Conservation (phyloP, 2,888 invertebrate genomes). For the Pollenia amentaria region DNA sequence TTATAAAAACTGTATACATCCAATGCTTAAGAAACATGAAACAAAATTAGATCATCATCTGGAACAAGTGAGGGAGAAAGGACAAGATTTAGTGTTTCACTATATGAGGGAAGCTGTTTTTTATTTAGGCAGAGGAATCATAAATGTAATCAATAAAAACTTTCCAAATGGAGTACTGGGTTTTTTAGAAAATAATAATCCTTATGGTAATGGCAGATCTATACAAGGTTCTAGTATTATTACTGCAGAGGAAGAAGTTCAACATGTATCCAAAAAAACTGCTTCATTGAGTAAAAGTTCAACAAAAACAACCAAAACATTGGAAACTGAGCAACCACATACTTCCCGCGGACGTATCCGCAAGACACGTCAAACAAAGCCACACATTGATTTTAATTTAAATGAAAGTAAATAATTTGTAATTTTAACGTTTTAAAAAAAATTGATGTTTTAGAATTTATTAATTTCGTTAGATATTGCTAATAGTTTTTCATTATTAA, state of each 20-base stretch:
- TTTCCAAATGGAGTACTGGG: constrained; percentile 46
- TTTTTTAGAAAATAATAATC: constrained; percentile 7
- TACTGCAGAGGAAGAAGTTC: constrained; percentile 18
- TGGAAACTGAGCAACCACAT: neutral
- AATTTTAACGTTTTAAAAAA: neutral
- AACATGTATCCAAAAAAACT: neutral
- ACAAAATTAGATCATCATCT: constrained; percentile 86
- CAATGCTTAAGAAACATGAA: constrained; percentile 94
- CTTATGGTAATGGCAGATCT: neutral
- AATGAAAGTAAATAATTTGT: constrained; percentile 29
- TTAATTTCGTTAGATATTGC: neutral
- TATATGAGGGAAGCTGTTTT: constrained; percentile 28
- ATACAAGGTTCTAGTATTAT: neutral
- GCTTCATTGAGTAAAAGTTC: neutral
- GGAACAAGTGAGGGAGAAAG: constrained; percentile 80
- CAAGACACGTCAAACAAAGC: constrained; percentile 25
- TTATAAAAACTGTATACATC: constrained; percentile 97
- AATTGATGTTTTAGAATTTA: neutral
- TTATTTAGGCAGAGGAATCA: constrained; percentile 18
- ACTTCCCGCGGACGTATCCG: constrained; percentile 15
- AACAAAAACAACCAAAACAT: neutral
- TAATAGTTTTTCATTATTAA: too few relatives aligned
- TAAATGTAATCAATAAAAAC: constrained; percentile 39
- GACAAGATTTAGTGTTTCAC: constrained; percentile 46
- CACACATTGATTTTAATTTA: constrained; percentile 37